Conservation (phyloP, 2,888 invertebrate species). For the Leptopterna dolabrata region DNA sequence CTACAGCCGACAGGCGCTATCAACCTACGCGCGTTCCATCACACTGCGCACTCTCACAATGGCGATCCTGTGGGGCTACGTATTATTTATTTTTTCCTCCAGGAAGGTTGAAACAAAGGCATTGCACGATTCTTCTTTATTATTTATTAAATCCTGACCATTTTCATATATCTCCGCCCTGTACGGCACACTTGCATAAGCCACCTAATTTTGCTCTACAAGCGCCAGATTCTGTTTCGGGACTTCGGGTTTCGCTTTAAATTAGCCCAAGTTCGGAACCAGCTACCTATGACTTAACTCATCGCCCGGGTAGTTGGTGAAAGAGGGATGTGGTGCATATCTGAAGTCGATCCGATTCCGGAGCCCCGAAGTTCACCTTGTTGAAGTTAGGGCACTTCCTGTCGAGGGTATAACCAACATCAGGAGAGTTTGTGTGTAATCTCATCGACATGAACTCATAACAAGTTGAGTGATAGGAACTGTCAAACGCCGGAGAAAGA, state of each 20-base stretch:
- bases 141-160: slow-evolving; percentile 17
- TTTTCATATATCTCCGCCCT: neutral
- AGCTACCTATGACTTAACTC: no score
- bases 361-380: neutral
- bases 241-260: neutral
- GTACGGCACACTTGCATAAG: neutral
- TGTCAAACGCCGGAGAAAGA: no score
- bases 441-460: no score
- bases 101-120: slow-evolving; percentile 11
- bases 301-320: neutral
- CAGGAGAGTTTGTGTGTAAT: no score
- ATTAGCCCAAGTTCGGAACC: neutral
- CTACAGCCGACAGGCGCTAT: slow-evolving; percentile 36
- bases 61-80: neutral
- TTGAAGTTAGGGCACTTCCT: no score
- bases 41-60: neutral
- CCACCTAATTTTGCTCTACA: neutral
- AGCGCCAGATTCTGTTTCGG: neutral
- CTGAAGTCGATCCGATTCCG: neutral
- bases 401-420: no score
- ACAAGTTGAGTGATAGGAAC: no score
- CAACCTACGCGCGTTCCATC: slow-evolving; percentile 6
- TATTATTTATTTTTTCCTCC: slow-evolving; percentile 39
- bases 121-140: neutral
- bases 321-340: neutral